phyloP scores from a whole-genome alignment of 37 sponge, comb jelly and placozoan genomes.

The Axinella damicornis region DNA sequence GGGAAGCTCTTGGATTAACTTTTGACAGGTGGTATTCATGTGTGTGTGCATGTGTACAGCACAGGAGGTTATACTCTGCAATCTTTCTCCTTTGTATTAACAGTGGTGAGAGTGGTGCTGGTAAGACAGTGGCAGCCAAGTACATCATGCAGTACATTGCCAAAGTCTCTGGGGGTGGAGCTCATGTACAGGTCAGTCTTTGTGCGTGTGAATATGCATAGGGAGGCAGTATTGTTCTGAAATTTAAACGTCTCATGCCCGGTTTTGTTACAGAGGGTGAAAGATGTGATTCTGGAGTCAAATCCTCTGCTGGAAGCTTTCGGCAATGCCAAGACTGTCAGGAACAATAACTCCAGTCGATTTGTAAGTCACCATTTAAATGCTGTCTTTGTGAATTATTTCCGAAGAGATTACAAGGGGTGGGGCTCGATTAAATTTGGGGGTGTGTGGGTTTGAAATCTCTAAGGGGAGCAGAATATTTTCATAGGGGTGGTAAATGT shows the following conservation, averaged over 20 bases:
- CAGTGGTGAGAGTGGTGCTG: slow-evolving; percentile 98
- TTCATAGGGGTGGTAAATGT: too few species aligned
- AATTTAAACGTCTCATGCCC: too few species aligned
- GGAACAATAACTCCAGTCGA: slow-evolving; percentile 93
- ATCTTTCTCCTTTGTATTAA: not conserved
- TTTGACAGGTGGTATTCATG: too few species aligned
- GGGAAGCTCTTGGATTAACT: too few species aligned
- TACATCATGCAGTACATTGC: slow-evolving; percentile 98
- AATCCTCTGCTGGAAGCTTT: slow-evolving; percentile 95
- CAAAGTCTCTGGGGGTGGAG: slow-evolving; percentile 94
- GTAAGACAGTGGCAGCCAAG: slow-evolving; percentile 97
- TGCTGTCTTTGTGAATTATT: too few species aligned
- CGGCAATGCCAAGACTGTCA: slow-evolving; percentile 95
- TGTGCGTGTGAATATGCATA: not conserved
- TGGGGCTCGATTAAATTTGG: too few species aligned
- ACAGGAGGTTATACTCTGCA: too few species aligned
- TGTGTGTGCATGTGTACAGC: too few species aligned
- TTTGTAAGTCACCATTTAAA: slow-evolving; percentile 71
- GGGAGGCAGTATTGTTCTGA: too few species aligned
- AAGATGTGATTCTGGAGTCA: slow-evolving; percentile 95
- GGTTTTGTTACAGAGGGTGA: slow-evolving; percentile 71
- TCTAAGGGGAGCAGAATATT: too few species aligned
- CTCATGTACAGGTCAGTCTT: slow-evolving; percentile 73
- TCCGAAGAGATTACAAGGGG: too few species aligned
- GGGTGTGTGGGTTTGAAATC: too few species aligned